Conservation (phyloP, 2,113 vertebrate species). For the Hippocampus comes region DNA sequence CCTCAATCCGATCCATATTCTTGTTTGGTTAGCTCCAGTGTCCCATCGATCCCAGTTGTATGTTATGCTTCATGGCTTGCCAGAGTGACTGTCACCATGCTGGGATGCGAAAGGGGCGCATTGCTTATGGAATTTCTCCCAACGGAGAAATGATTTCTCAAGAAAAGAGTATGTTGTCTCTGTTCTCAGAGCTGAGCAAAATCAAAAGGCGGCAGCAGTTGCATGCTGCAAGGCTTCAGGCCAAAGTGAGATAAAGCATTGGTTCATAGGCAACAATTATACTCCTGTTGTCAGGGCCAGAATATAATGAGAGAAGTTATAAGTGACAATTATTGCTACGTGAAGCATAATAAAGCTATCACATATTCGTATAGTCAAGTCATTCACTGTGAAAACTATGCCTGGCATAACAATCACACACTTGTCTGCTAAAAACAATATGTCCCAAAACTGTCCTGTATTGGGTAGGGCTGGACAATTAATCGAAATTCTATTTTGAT, state of each 20-base stretch:
- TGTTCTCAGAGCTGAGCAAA: background rate
- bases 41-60: slow-evolving; percentile 59
- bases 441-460: too few species aligned
- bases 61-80: slow-evolving; percentile 40
- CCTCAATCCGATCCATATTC: slow-evolving; percentile 58
- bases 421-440: background rate
- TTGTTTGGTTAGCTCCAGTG: slow-evolving; percentile 60
- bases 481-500: too few species aligned
- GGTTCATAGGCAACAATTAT: background rate
- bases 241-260: background rate
- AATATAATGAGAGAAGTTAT: background rate
- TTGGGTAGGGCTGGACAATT: too few species aligned
- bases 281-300: background rate
- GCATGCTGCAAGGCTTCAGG: background rate
- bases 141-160: background rate
- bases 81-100: background rate
- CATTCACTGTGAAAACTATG: too few species aligned
- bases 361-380: too few species aligned
- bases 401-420: background rate
- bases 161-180: background rate
- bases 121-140: background rate
- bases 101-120: background rate
- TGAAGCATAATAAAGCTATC: background rate
- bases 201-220: background rate
- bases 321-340: background rate